A percentile compares a stretch with the other conserved stretches of the same genome.
These are phyloP conservation scores for Acanthurus lineatus DNA, from an alignment of 2,797 vertebrate genomes.

Conservation along the genomic window DNA sequence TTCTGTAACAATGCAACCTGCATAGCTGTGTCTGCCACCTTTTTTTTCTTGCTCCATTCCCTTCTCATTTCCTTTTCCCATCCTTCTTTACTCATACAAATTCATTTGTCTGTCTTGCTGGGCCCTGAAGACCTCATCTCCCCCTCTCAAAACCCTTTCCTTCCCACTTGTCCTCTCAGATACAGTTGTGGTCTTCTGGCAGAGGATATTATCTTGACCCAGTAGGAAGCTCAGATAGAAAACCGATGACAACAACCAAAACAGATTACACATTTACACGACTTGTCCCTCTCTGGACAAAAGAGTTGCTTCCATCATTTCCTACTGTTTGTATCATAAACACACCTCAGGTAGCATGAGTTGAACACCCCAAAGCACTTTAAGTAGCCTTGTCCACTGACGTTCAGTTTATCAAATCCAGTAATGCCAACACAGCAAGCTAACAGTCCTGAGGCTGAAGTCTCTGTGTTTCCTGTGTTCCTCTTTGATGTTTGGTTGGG, in stretches of 20 bases:
- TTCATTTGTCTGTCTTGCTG: constrained; percentile 16
- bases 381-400: constrained; percentile 22
- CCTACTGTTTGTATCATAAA: constrained; percentile 8
- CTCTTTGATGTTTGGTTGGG: constrained; percentile 21
- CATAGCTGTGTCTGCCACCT: constrained; percentile 10
- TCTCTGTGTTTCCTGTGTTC: constrained; percentile 20
- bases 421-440: constrained; percentile 30
- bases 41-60: constrained; percentile 2
- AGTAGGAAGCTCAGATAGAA: constrained; percentile 2
- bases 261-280: constrained; percentile 22
- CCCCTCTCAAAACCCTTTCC: neutral
- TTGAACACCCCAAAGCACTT: constrained; percentile 24
- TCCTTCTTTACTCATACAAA: constrained; percentile 19
- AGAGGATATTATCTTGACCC: constrained; percentile 22
- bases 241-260: constrained; percentile 5
- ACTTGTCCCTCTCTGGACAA: constrained; percentile 6
- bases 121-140: constrained; percentile 6
- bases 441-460: constrained; percentile 17
- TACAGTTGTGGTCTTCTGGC: neutral
- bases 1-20: constrained; percentile 51
- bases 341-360: constrained; percentile 9
- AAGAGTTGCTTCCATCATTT: neutral
- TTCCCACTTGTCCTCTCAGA: neutral
- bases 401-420: constrained; percentile 30
- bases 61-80: constrained; percentile 11